Evolutionary conservation across 2,888 invertebrate species (phyloP).

Genomic region (Anaspis maculata): DNA sequence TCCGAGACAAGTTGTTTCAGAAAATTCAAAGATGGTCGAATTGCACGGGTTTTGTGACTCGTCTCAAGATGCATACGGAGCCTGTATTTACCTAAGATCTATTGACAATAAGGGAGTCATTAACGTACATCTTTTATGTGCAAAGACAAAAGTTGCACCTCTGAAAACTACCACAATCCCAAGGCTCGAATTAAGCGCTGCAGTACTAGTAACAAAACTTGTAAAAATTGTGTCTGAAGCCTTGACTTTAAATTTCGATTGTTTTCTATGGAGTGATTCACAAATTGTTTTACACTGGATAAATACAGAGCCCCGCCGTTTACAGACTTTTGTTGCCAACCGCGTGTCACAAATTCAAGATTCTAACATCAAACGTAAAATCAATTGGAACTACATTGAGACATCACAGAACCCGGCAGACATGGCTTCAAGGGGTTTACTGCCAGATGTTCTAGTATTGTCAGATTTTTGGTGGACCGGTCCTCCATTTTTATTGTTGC

Average conservation of each 20-base stretch:
- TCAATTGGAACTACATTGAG: neutral
- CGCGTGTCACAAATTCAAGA: neutral
- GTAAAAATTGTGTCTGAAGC: neutral
- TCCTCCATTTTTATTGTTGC: neutral
- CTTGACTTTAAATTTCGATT: neutral
- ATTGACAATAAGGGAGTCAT: neutral
- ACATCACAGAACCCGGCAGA: conserved; percentile 1
- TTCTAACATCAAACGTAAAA: too few species aligned
- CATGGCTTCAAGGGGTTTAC: neutral
- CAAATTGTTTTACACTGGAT: neutral
- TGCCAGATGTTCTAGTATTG: neutral
- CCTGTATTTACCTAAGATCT: neutral
- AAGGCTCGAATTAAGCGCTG: neutral
- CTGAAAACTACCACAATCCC: neutral
- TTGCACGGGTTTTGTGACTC: conserved; percentile 1
- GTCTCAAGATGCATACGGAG: neutral
- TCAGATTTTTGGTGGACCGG: neutral
- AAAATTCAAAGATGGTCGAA: neutral
- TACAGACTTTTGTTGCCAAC: neutral
- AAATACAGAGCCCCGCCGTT: neutral
- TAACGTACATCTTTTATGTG: neutral
- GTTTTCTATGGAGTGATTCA: neutral
- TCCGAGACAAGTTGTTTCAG: neutral
- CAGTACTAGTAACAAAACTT: neutral
- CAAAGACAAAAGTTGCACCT: neutral